Evolutionary conservation across 2,797 vertebrate species (phyloP).

Genomic region (Acrocephalus scirpaceus): DNA sequence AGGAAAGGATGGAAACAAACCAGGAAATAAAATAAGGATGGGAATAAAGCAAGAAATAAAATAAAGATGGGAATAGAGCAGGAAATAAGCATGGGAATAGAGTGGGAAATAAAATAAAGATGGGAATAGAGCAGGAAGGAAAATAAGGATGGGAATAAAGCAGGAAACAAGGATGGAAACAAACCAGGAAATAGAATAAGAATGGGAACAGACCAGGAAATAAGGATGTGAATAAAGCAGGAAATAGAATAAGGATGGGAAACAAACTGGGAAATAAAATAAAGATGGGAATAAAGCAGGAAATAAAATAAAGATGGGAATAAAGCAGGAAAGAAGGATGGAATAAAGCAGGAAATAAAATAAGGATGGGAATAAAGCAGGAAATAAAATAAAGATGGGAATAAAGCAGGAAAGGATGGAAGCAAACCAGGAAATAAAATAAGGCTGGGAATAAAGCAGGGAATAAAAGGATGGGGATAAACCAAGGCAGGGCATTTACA

Average conservation of each 20-base stretch:
- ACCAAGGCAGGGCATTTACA: constrained; percentile 31
- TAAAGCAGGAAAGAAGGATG: accelerated
- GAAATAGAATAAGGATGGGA: background rate
- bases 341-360: background rate
- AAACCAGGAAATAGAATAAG: background rate
- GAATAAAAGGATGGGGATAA: background rate
- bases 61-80: background rate
- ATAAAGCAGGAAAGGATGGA: background rate
- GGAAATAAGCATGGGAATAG: background rate
- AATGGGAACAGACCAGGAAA: background rate
- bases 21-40: background rate
- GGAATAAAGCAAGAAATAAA: background rate
- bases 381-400: background rate
- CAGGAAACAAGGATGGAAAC: accelerated
- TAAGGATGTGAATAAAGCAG: background rate
- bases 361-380: accelerated
- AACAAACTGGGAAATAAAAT: background rate
- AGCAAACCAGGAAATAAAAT: accelerated
- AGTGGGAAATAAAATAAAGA: background rate
- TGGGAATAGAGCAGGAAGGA: background rate
- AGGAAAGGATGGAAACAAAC: background rate
- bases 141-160: background rate
- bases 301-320: background rate
- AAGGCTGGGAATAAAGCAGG: accelerated
- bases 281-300: accelerated